Base-by-base conservation (phyloP, 2,797 vertebrate genomes). In the Todus mexicanus region DNA sequence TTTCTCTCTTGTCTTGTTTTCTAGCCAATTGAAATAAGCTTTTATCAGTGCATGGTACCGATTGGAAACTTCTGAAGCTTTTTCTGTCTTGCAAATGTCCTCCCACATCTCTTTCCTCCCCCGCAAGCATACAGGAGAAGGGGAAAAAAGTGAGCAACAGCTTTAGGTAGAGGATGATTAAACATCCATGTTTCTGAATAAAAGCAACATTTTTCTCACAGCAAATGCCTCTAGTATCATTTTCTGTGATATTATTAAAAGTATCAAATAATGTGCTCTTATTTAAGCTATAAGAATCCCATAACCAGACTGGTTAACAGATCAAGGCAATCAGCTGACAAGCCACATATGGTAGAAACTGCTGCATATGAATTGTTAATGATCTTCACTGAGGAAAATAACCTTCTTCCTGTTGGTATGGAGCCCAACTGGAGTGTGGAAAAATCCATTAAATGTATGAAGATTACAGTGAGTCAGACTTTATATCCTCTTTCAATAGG, bases 281-380 rank as follows among this genome's bases (percentile, higher is more conserved):
- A 59, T 84, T 94, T 91, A 77, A 92, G 71, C 60, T 77, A 22
- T 43, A 83, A 90, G 42, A 48, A 84, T 69, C 70, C 42, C 38
- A 69, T 69, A 80, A 76, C 54, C 71, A 89, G 75, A 56, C 83
- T 92, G 92, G 57, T 94, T 86, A 89, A 80, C 89, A 91, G 85
- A 92, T 95, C 92, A 91, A 88, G 90, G 80, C 92, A 96, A 90
- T 92, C 83, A 94, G 89, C 87, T 95, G 95, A 94, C 0, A 5
- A 95, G 85, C 79, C 82, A 84, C 93, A 94, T 96, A 87, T 92
- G 94, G 87, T 77, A 83, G 90, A 92, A 96, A 77, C 82, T 93
- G 72, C 95, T 89, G 76, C 70, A 70, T 89, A 95, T 96, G 94
- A 97, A 96, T 96, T 97, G 93, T 97, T 97, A 96, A 97, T 96